Evolutionary conservation across 2,888 invertebrate species (phyloP).

Genomic region (Leistus spinibarbis): DNA sequence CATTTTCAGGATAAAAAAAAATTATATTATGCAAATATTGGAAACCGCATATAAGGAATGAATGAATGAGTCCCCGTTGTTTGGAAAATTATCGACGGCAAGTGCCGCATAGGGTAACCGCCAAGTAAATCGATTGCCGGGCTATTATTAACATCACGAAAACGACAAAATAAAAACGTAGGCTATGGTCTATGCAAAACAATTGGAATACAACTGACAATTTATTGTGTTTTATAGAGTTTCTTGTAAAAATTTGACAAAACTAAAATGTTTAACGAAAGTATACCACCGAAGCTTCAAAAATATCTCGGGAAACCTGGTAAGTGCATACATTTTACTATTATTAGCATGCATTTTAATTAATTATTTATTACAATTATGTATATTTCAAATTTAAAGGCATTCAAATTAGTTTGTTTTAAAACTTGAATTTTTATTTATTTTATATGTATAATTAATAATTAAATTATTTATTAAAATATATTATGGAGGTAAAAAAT

Average conservation of each 20-base stretch:
- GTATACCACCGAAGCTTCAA: conserved; percentile 40
- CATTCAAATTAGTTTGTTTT: too few species aligned
- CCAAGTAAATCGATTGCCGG: not conserved
- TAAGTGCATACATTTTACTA: conserved; percentile 6
- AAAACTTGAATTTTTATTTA: too few species aligned
- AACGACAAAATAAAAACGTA: conserved; percentile 47
- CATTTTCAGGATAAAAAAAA: not conserved
- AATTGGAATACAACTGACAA: conserved; percentile 12
- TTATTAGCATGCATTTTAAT: not conserved
- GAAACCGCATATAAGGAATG: not conserved
- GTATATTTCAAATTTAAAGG: too few species aligned
- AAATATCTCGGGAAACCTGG: conserved; percentile 43
- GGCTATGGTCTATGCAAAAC: conserved; percentile 8
- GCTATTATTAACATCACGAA: conserved; percentile 29
- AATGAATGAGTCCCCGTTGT: too few species aligned
- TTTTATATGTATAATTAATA: too few species aligned
- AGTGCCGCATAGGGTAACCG: not conserved
- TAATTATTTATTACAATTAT: not conserved
- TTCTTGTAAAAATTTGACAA: not conserved
- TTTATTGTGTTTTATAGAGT: conserved; percentile 22
- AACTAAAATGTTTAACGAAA: conserved; percentile 20
- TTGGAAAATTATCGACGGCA: not conserved
- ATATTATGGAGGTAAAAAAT: too few species aligned
- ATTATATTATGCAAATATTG: not conserved
- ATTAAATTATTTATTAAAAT: too few species aligned